A percentile compares a stretch with the other conserved stretches of the same genome.
Conservation (phyloP, 2,113 vertebrate genomes). For the Epinephelus cyanopodus region DNA sequence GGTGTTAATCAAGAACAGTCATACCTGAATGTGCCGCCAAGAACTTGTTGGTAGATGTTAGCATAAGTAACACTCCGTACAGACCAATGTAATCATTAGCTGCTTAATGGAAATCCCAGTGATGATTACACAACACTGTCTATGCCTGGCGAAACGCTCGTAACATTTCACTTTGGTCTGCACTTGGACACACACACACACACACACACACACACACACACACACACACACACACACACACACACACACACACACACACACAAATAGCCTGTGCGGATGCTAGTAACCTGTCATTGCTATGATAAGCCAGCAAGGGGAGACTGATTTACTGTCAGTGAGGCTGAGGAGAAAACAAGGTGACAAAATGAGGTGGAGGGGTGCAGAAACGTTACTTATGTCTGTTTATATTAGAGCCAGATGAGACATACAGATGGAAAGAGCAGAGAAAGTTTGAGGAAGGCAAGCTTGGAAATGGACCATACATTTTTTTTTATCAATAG, state of each 20-base stretch:
- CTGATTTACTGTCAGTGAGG: conserved; percentile 26
- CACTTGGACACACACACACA: too few species aligned
- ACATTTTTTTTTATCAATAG: too few species aligned
- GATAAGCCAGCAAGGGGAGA: conserved; percentile 21
- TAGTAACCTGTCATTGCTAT: conserved; percentile 29
- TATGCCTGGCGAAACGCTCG: not conserved
- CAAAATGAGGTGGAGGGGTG: conserved; percentile 22
- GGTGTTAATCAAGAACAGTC: not conserved
- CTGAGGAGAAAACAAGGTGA: conserved; percentile 21
- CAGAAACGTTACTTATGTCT: conserved; percentile 18
- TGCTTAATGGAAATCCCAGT: not conserved
- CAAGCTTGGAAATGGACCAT: too few species aligned
- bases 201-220: not conserved
- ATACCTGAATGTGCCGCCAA: not conserved
- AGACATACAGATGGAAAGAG: too few species aligned
- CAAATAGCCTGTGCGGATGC: not conserved
- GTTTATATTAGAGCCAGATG: not conserved
- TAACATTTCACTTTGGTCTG: too few species aligned
- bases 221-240: conserved; percentile 7
- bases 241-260: conserved; percentile 3
- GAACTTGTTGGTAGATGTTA: not conserved
- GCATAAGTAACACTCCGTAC: not conserved
- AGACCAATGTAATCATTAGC: not conserved
- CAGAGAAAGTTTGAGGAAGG: too few species aligned
- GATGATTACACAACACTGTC: not conserved